Percentiles rank a stretch among this genome's conserved stretches.
These are phyloP conservation scores for Dryobota labecula DNA, from an alignment of 2,888 invertebrate species.

Conservation along the genomic window DNA sequence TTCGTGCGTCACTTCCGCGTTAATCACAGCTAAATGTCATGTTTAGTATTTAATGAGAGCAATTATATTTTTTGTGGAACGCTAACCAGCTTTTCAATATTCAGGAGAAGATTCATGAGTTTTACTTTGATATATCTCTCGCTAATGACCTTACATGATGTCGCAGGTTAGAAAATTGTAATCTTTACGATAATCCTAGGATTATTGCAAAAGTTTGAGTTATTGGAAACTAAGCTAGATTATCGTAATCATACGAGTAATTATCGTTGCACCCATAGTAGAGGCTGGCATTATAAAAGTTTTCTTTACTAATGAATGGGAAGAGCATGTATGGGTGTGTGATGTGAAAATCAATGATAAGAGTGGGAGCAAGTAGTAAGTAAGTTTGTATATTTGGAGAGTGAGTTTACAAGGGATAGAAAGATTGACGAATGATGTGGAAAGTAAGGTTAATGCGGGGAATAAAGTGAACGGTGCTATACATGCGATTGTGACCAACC, in stretches of 20 bases:
- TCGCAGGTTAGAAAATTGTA: not conserved
- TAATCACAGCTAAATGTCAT: not conserved
- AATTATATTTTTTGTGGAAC: not conserved
- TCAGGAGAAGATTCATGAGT: not conserved
- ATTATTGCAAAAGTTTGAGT: not conserved
- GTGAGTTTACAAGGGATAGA: too few species aligned
- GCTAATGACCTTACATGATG: not conserved
- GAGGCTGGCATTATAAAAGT: not conserved
- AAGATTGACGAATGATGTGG: too few species aligned
- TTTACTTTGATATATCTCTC: not conserved
- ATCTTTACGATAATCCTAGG: too few species aligned
- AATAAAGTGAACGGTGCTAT: too few species aligned
- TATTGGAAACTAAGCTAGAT: not conserved
- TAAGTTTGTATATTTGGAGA: too few species aligned
- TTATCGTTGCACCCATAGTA: not conserved
- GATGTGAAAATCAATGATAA: too few species aligned
- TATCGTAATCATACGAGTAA: not conserved
- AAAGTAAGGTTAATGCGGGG: too few species aligned
- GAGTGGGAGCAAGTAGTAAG: too few species aligned
- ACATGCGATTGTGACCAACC: too few species aligned
- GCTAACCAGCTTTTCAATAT: not conserved
- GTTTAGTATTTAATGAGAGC: not conserved
- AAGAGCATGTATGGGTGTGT: too few species aligned
- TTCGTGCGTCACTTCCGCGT: too few species aligned
- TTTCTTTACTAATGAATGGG: too few species aligned